Conservation (phyloP, 2,888 invertebrate species). For the Dryomyza anilis region DNA sequence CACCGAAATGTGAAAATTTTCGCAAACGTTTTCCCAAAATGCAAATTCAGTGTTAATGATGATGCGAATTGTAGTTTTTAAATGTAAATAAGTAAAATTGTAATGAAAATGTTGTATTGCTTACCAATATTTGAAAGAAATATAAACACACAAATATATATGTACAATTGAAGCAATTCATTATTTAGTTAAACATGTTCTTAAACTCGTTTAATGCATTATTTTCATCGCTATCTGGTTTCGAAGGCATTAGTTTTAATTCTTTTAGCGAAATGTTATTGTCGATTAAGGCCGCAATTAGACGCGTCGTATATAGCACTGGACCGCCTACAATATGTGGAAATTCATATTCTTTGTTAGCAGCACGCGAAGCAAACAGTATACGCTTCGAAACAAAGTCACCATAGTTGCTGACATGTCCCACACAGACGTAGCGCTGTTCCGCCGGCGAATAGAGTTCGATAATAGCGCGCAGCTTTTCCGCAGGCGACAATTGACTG, state of each 20-base stretch:
- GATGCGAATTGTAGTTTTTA: neutral
- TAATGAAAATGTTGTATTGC: slow-evolving; percentile 29
- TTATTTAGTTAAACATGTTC: slow-evolving; percentile 51
- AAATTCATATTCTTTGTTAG: slow-evolving; percentile 67
- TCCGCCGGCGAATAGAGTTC: slow-evolving; percentile 76
- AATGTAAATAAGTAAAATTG: neutral
- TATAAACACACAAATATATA: neutral
- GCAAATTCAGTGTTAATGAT: slow-evolving; percentile 49
- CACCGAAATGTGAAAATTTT: slow-evolving; percentile 58
- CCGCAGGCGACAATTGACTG: slow-evolving; percentile 67
- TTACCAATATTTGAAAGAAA: no score
- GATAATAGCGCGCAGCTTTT: slow-evolving; percentile 71
- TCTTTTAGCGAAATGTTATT: slow-evolving; percentile 57
- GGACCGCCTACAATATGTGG: slow-evolving; percentile 75
- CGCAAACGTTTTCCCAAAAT: slow-evolving; percentile 56
- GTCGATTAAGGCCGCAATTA: slow-evolving; percentile 77
- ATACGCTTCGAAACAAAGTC: slow-evolving; percentile 80
- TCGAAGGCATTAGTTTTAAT: slow-evolving; percentile 30
- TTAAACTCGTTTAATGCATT: slow-evolving; percentile 49
- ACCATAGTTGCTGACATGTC: slow-evolving; percentile 72
- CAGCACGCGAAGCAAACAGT: slow-evolving; percentile 70
- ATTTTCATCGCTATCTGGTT: neutral
- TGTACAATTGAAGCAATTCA: neutral
- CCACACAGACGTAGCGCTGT: slow-evolving; percentile 73
- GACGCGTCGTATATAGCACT: slow-evolving; percentile 73